A percentile compares a stretch with the other conserved stretches of the same genome.
Evolutionary conservation across 2,888 invertebrate species (phyloP).

Genomic region (Petrophora chlorosata): DNA sequence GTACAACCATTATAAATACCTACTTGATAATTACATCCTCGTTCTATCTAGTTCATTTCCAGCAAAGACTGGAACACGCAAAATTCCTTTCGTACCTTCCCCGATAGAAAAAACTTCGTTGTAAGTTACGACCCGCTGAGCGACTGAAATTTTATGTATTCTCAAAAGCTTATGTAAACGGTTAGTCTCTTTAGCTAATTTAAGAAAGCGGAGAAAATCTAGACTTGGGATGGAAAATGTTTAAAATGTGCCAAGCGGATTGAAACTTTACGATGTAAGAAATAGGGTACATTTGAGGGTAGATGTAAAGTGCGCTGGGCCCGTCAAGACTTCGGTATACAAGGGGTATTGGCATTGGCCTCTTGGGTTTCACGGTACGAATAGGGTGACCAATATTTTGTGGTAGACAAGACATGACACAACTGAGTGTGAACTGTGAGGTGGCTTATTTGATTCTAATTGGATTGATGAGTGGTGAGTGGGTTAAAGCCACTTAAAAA

Average conservation of each 20-base stretch:
- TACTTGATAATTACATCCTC: too few species aligned
- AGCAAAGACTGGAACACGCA: too few species aligned
- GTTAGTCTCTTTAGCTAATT: slow-evolving; percentile 40
- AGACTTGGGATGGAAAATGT: slow-evolving; percentile 34
- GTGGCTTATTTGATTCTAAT: too few species aligned
- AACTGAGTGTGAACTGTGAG: too few species aligned
- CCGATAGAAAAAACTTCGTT: slow-evolving; percentile 2
- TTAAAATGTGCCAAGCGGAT: slow-evolving; percentile 18
- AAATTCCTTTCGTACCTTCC: not conserved
- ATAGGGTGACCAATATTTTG: slow-evolving; percentile 31
- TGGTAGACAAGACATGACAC: too few species aligned
- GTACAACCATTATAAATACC: too few species aligned
- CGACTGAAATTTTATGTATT: slow-evolving; percentile 29
- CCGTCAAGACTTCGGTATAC: slow-evolving; percentile 25
- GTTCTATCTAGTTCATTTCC: too few species aligned
- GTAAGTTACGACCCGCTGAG: slow-evolving; percentile 4
- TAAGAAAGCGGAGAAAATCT: slow-evolving; percentile 44
- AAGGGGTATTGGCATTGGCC: slow-evolving; percentile 33
- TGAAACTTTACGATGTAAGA: slow-evolving; percentile 10
- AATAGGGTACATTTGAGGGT: slow-evolving; percentile 22
- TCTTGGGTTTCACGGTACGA: slow-evolving; percentile 27
- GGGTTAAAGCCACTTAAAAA: too few species aligned
- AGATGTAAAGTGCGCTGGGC: slow-evolving; percentile 19
- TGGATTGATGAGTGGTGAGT: too few species aligned
- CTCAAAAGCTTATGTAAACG: slow-evolving; percentile 37